These are phyloP conservation scores for Poecilia gillii DNA, from an alignment of 2,797 vertebrate species.

Conservation along the genomic window DNA sequence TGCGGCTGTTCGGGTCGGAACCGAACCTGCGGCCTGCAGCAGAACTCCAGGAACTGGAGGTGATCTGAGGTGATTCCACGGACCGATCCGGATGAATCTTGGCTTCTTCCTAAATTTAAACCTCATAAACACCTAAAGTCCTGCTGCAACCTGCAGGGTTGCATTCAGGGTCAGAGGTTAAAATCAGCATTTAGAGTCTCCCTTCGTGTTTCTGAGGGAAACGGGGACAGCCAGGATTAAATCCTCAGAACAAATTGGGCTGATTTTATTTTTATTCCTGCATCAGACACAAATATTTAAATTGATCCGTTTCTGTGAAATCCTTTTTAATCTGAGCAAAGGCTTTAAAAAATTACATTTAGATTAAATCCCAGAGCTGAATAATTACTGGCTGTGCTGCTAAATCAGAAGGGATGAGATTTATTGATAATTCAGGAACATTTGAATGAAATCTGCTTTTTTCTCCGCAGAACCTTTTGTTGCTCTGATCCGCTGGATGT, in stretches of 20 bases:
- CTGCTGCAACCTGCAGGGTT: constrained; percentile 9
- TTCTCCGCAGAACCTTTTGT: not conserved
- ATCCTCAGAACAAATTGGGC: not conserved
- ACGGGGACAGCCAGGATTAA: not conserved
- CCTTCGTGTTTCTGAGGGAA: not conserved
- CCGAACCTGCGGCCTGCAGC: constrained; percentile 22
- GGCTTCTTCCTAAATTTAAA: constrained; percentile 4
- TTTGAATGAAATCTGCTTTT: not conserved
- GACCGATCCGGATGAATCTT: not conserved
- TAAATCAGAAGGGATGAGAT: not conserved
- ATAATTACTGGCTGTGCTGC: not conserved
- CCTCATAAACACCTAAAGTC: not conserved
- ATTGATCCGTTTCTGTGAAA: not conserved
- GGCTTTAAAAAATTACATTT: not conserved
- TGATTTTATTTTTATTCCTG: not conserved
- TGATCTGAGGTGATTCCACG: constrained; percentile 47
- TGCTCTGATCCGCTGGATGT: not conserved
- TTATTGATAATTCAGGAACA: constrained; percentile 1
- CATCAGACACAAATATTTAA: not conserved
- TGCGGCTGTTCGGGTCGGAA: constrained; percentile 28
- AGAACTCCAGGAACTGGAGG: constrained; percentile 7
- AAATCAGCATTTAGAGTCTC: constrained; percentile 18
- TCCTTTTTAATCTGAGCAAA: not conserved
- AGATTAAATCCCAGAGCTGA: not conserved
- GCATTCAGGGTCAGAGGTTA: constrained; percentile 53